Evolutionary conservation across 2,797 vertebrate species (phyloP), one percentile per base, ranked within the genome.

Genomic region (Acanthopagrus latus): DNA sequence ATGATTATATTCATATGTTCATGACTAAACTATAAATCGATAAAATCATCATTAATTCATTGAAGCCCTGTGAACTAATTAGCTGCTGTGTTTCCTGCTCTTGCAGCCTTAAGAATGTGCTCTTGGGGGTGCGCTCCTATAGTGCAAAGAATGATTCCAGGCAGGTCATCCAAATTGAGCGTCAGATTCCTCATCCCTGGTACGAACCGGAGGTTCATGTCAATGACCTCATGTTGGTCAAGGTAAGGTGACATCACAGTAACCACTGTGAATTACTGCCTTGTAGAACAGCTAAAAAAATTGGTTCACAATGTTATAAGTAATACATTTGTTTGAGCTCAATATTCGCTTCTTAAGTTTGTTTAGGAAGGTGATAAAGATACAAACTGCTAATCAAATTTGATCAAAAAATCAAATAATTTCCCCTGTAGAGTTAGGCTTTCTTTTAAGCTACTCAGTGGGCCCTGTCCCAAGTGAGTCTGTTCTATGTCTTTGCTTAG

Each of bases 151-250:
- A 77, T 1, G 14, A 76, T 0, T 80, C 7, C 21, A 43, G 80
- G 48, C 91, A 93, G 62, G 54, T 60, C 41, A 38, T 38, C 38
- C 38, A 38, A 38, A 38, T 38, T 38, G 38, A 38, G 38, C 8
- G 38, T 10, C 38, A 38, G 38, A 38, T 85, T 74, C 57, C n/a
- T 78, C 90, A 94, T 64, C 91, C 89, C 12, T 62, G 20, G 8
- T 94, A 71, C 43, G 43, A 93, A 16, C 0, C 0, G 0, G 1
- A 0, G 1, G 21, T 52, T 0, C 11, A 11, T 0, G 43, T 41
- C 74, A 91, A 94, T 38, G 94, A 95, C 83, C 76, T 95, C 57
- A 91, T 88, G 94, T 74, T 95, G 76, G 71, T 95, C 20, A 90
- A 93, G 94, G 94, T 94, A 76, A 86, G 75, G 12, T 7, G 1